phyloP scores from a whole-genome alignment of 2,888 invertebrate species.

The Drosophila suboccidentalis region DNA sequence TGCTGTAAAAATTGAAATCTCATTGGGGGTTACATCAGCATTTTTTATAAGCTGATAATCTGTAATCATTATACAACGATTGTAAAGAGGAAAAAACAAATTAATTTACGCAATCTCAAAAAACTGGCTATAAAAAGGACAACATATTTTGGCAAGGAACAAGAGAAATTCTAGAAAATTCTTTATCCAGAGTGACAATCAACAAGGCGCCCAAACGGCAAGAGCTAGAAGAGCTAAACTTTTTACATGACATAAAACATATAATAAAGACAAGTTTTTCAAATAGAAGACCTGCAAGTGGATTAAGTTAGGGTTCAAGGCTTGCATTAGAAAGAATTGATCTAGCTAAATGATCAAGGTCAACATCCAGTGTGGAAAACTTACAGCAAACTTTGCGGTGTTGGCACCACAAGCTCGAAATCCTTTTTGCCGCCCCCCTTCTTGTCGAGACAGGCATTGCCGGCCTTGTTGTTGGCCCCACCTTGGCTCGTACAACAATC shows the following conservation, averaged over 20 bases:
- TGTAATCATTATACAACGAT: conserved; percentile 3
- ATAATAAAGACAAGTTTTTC: too few species aligned
- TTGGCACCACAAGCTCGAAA: conserved; percentile 54
- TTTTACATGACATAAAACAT: too few species aligned
- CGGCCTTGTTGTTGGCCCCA: conserved; percentile 31
- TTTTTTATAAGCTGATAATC: conserved; percentile 13
- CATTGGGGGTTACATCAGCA: conserved; percentile 4
- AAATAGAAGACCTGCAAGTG: too few species aligned
- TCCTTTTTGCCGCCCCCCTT: conserved; percentile 23
- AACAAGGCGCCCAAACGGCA: too few species aligned
- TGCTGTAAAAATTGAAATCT: conserved; percentile 7
- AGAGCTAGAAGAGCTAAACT: too few species aligned
- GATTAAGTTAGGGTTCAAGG: too few species aligned
- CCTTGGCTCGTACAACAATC: conserved; percentile 62
- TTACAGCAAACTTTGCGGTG: conserved; percentile 73
- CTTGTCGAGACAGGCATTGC: conserved; percentile 51
- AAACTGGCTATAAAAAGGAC: conserved; percentile 54
- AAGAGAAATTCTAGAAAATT: background rate
- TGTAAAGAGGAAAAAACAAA: background rate
- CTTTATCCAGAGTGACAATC: too few species aligned
- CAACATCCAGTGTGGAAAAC: conserved; percentile 23
- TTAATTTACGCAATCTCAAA: background rate
- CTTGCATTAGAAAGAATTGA: too few species aligned
- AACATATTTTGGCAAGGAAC: conserved; percentile 4
- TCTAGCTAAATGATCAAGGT: too few species aligned